Evolutionary conservation across 2,113 vertebrate genomes (phyloP), one percentile per base, ranked within the genome.

Genomic region (Archilochus colubris): DNA sequence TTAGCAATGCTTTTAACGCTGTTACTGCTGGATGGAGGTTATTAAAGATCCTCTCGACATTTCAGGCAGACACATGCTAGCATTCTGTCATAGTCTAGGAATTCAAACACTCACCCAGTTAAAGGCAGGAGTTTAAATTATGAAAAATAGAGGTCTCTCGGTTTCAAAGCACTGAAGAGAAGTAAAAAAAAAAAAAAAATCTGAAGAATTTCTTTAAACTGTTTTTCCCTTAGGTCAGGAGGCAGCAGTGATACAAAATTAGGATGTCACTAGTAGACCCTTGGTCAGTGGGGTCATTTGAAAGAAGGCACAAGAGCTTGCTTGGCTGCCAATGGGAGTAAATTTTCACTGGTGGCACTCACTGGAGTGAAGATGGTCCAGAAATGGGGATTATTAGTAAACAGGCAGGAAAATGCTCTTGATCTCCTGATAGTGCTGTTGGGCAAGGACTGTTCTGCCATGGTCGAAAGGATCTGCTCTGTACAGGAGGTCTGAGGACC

Each of bases 61-160:
- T 98, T 97, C 95, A 96, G 95, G 97, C 97, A 97, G 97, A 97
- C 97, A 72, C 95, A 97, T 67, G 94, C 97, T 97, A 96, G 95
- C 91, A 91, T 96, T 97, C 96, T 97, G 97, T 98, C 98, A 98
- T 97, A 97, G 98, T 98, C 98, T 98, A 97, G 97, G 97, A 98
- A 97, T 98, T 97, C 97, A 95, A 97, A 97, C 94, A 97, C 95
- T 97, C 96, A 91, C 96, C 79, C 93, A 96, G 94, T 97, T 91
- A 94, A 46, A 40, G 94, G 97, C 94, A 96, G 95, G 89, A 97
- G 95, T 97, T 96, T 97, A 96, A 97, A 97, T 97, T 96, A 97
- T 95, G 97, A 97, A 95, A 97, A 97, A 87, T 96, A 94, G 96
- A 94, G 96, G 94, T 93, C 93, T 96, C 95, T 86, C 84, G 25